Conservation (phyloP, 2,113 vertebrate species). For the Microcebus tavaratra region DNA sequence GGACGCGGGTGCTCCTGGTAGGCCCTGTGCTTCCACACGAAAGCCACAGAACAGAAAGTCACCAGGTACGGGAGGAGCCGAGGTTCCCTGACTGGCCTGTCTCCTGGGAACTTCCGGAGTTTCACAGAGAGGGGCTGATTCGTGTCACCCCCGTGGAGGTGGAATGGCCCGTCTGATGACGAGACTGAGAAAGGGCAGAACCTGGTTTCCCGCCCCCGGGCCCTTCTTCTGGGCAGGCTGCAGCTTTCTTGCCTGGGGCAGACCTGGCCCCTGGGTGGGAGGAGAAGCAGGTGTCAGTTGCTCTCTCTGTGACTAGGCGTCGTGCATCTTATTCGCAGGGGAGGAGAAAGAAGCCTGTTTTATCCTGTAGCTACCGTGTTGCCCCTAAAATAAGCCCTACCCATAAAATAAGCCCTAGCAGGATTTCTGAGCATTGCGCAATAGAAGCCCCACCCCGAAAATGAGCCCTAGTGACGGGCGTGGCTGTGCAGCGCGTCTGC, state of each 20-base stretch:
- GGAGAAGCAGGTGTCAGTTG: background rate
- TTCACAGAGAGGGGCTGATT: background rate
- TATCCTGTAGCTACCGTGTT: background rate
- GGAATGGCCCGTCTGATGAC: no score
- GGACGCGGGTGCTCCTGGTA: background rate
- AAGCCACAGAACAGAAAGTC: background rate
- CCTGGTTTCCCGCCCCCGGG: no score
- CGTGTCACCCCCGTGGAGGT: background rate
- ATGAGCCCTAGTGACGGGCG: no score
- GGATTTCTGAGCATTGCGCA: no score
- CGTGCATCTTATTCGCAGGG: background rate
- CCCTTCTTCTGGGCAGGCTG: no score
- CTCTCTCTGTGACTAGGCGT: background rate
- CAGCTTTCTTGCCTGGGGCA: no score
- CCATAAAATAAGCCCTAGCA: no score
- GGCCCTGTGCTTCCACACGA: background rate
- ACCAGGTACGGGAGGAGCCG: fast-evolving
- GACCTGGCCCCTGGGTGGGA: background rate
- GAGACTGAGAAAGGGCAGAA: background rate
- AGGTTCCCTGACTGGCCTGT: background rate
- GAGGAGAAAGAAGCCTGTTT: background rate
- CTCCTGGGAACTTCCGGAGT: background rate
- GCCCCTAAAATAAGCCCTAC: no score
- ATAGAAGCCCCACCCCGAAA: no score
- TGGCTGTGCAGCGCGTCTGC: no score